These are phyloP conservation scores for Corbicula japonica DNA, from an alignment of 2,888 invertebrate species.

Conservation along the genomic window DNA sequence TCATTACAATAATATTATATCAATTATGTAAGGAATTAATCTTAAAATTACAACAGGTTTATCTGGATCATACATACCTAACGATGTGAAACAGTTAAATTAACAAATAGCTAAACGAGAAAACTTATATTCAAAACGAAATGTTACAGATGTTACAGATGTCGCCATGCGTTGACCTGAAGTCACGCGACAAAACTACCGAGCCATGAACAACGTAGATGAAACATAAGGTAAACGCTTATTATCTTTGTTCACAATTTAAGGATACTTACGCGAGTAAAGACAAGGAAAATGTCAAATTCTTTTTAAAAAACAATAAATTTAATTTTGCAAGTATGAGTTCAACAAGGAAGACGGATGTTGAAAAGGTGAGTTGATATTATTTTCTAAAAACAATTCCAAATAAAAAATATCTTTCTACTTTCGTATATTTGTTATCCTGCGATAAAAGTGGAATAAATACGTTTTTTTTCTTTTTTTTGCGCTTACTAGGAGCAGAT, in stretches of 20 bases:
- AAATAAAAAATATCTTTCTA: too few relatives aligned
- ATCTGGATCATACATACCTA: too few relatives aligned
- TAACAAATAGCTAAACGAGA: not conserved
- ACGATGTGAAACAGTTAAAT: too few relatives aligned
- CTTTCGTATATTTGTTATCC: too few relatives aligned
- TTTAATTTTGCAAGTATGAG: not conserved
- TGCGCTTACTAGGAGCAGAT: too few relatives aligned
- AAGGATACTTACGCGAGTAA: not conserved
- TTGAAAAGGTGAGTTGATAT: constrained; percentile 1
- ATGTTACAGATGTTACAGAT: not conserved
- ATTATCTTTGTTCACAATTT: not conserved
- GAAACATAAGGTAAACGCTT: constrained; percentile 8
- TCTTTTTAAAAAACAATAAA: not conserved
- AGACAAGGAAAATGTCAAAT: not conserved
- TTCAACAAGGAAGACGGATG: not conserved
- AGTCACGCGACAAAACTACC: constrained; percentile 20
- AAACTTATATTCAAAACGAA: not conserved
- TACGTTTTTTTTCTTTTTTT: too few relatives aligned
- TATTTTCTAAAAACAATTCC: too few relatives aligned
- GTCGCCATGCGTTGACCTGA: not conserved
- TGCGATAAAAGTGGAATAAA: too few relatives aligned
- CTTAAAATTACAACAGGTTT: not conserved
- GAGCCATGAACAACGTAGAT: constrained; percentile 19
- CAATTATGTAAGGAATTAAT: not conserved
- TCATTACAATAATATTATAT: not conserved